phyloP scores from a whole-genome alignment of 2,113 vertebrate species.

The Strix uralensis region DNA sequence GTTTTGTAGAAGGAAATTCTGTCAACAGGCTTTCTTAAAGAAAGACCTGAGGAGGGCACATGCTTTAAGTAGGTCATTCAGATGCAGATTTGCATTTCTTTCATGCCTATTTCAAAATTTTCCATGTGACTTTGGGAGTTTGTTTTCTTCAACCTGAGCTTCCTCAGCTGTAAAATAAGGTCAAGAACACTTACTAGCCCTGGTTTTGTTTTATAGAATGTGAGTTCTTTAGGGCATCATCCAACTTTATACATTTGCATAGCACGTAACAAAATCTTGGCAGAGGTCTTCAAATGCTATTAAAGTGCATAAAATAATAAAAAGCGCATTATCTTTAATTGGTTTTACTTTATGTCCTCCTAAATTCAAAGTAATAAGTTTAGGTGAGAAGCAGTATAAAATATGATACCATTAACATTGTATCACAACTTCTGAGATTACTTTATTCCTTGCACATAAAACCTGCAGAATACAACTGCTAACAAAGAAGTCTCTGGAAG shows the following conservation, averaged over 20 bases:
- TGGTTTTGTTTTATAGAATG: neutral
- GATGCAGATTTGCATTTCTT: neutral
- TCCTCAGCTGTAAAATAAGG: neutral
- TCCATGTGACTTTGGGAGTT: neutral
- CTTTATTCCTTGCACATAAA: neutral
- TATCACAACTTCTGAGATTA: neutral
- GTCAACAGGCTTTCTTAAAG: neutral
- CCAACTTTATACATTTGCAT: neutral
- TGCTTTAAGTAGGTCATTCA: neutral
- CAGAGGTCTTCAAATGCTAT: neutral
- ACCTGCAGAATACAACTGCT: neutral
- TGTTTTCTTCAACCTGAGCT: neutral
- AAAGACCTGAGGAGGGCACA: accelerated
- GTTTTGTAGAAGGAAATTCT: neutral
- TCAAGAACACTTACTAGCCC: neutral
- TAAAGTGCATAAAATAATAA: neutral
- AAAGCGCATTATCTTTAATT: neutral
- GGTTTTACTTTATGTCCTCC: neutral
- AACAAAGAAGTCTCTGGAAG: neutral
- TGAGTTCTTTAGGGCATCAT: neutral
- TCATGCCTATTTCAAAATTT: neutral
- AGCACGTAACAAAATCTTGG: neutral
- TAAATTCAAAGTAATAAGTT: neutral
- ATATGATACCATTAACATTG: neutral
- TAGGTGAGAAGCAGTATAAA: neutral